phyloP scores from a whole-genome alignment of 2,113 vertebrate species.

The Gyps fulvus region DNA sequence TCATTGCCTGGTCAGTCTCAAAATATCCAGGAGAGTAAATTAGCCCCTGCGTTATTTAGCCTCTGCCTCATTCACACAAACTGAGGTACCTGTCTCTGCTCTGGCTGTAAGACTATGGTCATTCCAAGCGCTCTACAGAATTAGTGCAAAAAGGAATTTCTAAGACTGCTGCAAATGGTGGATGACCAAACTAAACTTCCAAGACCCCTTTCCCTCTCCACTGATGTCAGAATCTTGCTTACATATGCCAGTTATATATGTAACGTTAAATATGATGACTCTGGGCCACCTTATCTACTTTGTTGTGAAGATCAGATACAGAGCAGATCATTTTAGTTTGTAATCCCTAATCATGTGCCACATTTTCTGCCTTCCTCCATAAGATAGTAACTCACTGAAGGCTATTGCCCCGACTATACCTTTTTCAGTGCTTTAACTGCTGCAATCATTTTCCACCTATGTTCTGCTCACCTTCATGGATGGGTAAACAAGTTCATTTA shows the following conservation, averaged over 20 bases:
- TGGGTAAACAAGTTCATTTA: background rate
- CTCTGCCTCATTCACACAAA: background rate
- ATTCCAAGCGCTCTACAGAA: background rate
- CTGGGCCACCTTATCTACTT: too few relatives aligned
- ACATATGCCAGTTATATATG: background rate
- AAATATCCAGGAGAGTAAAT: background rate
- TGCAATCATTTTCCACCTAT: background rate
- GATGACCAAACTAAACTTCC: background rate
- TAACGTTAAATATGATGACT: fast-evolving
- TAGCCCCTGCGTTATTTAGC: background rate
- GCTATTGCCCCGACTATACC: background rate
- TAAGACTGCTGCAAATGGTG: too few relatives aligned
- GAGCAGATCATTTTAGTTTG: background rate
- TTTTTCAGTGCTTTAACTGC: background rate
- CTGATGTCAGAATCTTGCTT: background rate
- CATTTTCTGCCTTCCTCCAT: background rate
- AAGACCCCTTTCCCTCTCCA: too few relatives aligned
- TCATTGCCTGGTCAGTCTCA: background rate
- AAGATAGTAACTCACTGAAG: background rate
- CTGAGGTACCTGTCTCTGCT: background rate
- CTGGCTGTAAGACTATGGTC: background rate
- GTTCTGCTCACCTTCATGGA: background rate
- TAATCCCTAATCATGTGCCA: background rate
- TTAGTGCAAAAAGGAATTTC: background rate
- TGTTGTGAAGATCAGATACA: background rate